Evolutionary conservation across 2,113 vertebrate genomes (phyloP).

Genomic region (Daboia siamensis): DNA sequence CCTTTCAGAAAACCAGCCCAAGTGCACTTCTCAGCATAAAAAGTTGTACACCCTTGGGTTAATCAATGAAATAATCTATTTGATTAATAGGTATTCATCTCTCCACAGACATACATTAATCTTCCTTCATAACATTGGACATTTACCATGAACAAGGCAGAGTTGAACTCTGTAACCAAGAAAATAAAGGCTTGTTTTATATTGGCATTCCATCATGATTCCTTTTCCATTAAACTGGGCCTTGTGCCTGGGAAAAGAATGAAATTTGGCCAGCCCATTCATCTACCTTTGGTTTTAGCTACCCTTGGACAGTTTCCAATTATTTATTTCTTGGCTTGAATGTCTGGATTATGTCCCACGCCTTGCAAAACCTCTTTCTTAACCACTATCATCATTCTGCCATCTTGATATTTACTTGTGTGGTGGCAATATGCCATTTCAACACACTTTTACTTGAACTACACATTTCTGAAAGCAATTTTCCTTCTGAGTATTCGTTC

Average conservation of each 20-base stretch:
- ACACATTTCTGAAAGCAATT: background rate
- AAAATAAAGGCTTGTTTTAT: constrained; percentile 9
- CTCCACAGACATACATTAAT: background rate
- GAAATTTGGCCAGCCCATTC: constrained; percentile 15
- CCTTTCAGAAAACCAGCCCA: background rate
- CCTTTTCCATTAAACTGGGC: background rate
- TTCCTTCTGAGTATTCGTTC: background rate
- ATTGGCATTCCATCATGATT: background rate
- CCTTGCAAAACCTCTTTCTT: background rate
- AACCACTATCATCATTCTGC: background rate
- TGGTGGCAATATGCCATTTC: background rate
- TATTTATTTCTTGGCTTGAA: background rate
- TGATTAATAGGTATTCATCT: background rate
- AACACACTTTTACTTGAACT: background rate
- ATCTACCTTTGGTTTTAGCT: constrained; percentile 9
- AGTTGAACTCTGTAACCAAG: background rate
- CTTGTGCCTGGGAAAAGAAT: background rate
- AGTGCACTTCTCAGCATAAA: background rate
- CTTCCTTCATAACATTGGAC: background rate
- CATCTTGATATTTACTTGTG: background rate
- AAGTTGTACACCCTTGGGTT: background rate
- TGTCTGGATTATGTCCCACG: background rate
- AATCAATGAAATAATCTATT: background rate
- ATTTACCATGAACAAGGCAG: background rate
- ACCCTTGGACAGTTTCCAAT: constrained; percentile 6